Evolutionary conservation across 2,888 invertebrate species (phyloP), one percentile per base, ranked within the genome.

Genomic region (Esperia sulphurella): DNA sequence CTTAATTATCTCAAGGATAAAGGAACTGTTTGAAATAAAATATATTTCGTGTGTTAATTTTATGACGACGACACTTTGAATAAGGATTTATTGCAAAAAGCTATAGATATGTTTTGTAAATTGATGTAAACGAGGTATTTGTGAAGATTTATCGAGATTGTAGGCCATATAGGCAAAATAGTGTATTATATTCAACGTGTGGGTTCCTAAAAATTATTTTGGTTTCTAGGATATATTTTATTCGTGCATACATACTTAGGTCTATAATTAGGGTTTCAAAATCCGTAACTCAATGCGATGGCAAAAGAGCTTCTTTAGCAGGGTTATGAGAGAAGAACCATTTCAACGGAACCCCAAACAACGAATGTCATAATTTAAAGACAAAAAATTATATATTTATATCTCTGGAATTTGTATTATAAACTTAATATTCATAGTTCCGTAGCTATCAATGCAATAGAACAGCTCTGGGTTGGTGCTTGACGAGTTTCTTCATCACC

Each of bases 401-500:
- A 21, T 21, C 21, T 2, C 5, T 21, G 31, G 10, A 10, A 1
- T 8, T 4, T 31, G 31, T 2, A 31, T 31, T 9, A 2, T 31
- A 10, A 31, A 3, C 12, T 37, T 37, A 35, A 35, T 38, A 6
- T 14, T 7, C 14, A 39, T 5, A 8, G 14, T 39, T 13, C 14
- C 14, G 8, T 14, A 35, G 35, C n/a, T 35, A 39, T 39, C 7
- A 39, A 14, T 13, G 14, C 8, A 39, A 7, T 13, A 14, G 6
- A 28, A 39, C 3, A 30, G 40, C 28, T 8, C 38, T 40, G 31
- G 8, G 14, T 12, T 37, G 47, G 44, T 9, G 43, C 10, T 10
- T 8, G 29, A 46, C 29, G 6, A 48, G 8, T 12, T 50, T 55
- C 29, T 51, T 56, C 8, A 51, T 35, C 10, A 53, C 5, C 14